Conservation (phyloP, 1,140 invertebrate species). For the Drosophila repletoides region DNA sequence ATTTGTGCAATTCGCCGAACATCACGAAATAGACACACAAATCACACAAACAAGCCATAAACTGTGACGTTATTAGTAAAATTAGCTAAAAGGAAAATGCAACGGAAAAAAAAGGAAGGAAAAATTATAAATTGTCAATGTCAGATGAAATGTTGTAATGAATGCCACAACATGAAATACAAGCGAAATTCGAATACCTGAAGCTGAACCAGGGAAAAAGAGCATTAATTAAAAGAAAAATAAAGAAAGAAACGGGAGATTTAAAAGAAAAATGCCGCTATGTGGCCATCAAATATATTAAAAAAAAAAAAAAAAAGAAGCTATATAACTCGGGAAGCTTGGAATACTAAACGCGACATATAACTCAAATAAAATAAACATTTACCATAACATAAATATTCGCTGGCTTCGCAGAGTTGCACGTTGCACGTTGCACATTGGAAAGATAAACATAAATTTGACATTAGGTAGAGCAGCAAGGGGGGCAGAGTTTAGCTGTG, state of each 20-base stretch:
- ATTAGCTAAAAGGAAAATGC: conserved; percentile 29
- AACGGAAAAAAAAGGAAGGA: no score
- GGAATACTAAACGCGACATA: conserved; percentile 51
- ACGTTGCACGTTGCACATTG: conserved; percentile 9
- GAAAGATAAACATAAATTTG: conserved; percentile 69
- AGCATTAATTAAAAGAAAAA: conserved; percentile 61
- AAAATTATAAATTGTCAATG: conserved; percentile 74
- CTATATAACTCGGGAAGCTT: conserved; percentile 29
- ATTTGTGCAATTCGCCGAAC: conserved; percentile 44
- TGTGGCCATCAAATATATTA: conserved; percentile 40
- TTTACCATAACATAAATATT: conserved; percentile 74
- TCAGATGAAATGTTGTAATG: conserved; percentile 60
- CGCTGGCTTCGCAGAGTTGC: conserved; percentile 22
- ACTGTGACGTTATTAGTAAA: conserved; percentile 68
- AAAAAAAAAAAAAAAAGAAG: conserved; percentile 23
- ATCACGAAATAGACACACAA: conserved; percentile 60
- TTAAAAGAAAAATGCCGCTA: conserved; percentile 10
- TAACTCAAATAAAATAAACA: conserved; percentile 78
- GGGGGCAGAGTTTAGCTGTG: not conserved
- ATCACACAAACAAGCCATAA: conserved; percentile 53
- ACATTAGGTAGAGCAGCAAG: conserved; percentile 37
- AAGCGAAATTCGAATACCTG: conserved; percentile 28
- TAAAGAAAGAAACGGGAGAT: conserved; percentile 12
- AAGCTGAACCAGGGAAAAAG: conserved; percentile 32
- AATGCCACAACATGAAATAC: conserved; percentile 44